Evolutionary conservation across 2,797 vertebrate species (phyloP).

Genomic region (Coracias cyanogaster): DNA sequence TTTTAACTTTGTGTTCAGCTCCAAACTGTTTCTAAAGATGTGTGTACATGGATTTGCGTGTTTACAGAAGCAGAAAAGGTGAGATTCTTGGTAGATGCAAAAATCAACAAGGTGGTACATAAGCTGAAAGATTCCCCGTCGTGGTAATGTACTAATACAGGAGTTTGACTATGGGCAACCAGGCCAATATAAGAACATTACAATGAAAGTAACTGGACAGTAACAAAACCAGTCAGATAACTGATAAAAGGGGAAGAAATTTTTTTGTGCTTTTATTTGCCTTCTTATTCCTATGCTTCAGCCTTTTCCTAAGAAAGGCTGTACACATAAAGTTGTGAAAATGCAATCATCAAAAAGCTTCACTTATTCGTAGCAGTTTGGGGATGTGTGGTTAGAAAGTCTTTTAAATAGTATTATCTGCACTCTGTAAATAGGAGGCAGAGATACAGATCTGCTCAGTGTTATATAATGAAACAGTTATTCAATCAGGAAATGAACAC

Average conservation of each 20-base stretch:
- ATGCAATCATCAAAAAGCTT: background rate
- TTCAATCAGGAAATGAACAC: background rate
- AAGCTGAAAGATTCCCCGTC: background rate
- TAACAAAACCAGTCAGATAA: background rate
- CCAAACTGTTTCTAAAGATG: background rate
- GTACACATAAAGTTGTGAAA: background rate
- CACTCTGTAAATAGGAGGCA: background rate
- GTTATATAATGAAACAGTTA: background rate
- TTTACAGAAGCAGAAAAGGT: background rate
- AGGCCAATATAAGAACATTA: background rate
- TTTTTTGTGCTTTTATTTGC: background rate
- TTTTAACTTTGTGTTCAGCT: background rate
- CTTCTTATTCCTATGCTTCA: background rate
- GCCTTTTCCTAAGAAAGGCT: background rate
- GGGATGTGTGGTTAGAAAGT: background rate
- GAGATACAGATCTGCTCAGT: background rate
- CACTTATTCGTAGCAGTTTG: background rate
- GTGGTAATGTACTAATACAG: fast-evolving
- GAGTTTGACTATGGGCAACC: background rate
- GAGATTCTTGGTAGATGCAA: background rate
- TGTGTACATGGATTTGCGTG: background rate
- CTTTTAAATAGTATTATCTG: background rate
- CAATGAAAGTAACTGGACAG: background rate
- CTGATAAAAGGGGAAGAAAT: background rate
- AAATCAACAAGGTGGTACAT: background rate